Base-by-base conservation (phyloP, 35 echinoderm and acorn worm genomes). In the Diadema setosum region DNA sequence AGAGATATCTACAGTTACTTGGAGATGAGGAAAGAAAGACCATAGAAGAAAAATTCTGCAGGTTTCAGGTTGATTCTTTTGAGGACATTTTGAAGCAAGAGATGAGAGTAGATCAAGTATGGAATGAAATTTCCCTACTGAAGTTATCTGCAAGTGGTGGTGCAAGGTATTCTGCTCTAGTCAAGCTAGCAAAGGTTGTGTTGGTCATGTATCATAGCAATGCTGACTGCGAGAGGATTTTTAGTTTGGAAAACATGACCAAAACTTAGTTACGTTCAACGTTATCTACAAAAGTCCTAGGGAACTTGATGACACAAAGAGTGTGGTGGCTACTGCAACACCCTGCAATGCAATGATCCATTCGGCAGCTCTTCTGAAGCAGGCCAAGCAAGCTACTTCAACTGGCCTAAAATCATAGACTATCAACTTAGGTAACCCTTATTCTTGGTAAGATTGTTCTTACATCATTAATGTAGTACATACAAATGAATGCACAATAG, bases 151-250 rank as follows among this genome's bases (percentile, higher is more conserved):
- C 80, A 61, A 82, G 33, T 60, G 80, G 80, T 26, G 45, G 45
- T 55, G 80, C 80, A 82, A 63, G 34, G 45, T 46, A 82, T 82
- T 45, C 80, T 42, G 45, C 80, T 42, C 45, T 50, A 82, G 80
- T 48, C n/a, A 82, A 41, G 80, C 25, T 82, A 82, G 80, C 80
- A 3, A 50, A 82, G 80, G n/a, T 82, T 21, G 80, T 82, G 24
- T 82, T 82, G 45, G 80, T 82, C 41, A 82, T 82, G 45, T 46
- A 55, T 55, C 80, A 82, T 82, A 82, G 80, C 80, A 82, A 82
- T 55, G 80, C 80, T 46, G 80, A 82, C 49, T 82, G 80, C 41
- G 45, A 50, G 21, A 21, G 80, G 8, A 82, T 82, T 50, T 82
- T 82, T 26, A 82, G 80, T 82, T 43, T 82, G 4, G 80, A 45